phyloP scores from a whole-genome alignment of 2,888 invertebrate genomes.

The Steinernema scapterisci region DNA sequence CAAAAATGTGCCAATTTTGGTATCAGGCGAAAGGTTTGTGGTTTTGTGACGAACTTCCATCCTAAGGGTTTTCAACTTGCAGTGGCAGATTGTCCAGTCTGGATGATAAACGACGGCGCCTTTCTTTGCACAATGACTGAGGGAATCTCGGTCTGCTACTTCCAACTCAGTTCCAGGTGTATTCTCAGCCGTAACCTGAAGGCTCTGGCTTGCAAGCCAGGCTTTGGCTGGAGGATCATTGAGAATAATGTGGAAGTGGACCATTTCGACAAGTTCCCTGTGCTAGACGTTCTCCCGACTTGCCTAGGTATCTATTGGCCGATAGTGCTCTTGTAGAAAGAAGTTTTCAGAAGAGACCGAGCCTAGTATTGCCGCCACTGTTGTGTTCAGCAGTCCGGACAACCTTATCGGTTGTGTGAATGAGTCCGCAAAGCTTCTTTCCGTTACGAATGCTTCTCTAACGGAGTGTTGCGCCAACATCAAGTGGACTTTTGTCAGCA shows the following conservation, averaged over 20 bases:
- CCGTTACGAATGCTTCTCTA: slow-evolving; percentile 6
- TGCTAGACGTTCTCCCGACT: neutral
- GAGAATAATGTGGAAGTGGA: slow-evolving; percentile 30
- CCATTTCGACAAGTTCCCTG: slow-evolving; percentile 3
- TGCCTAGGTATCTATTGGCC: neutral
- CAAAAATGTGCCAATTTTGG: slow-evolving; percentile 20
- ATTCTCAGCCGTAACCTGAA: slow-evolving; percentile 36
- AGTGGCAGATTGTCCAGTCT: slow-evolving; percentile 40
- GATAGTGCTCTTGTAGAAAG: neutral
- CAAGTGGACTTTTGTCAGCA: slow-evolving; percentile 6
- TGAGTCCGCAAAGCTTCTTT: slow-evolving; percentile 3
- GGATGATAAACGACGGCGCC: slow-evolving; percentile 36
- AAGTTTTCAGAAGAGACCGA: neutral
- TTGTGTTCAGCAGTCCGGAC: slow-evolving; percentile 6
- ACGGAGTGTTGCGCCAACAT: slow-evolving; percentile 9
- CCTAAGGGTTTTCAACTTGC: too few relatives aligned
- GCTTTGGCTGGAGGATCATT: slow-evolving; percentile 42
- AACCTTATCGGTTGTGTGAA: slow-evolving; percentile 3
- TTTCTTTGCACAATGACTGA: slow-evolving; percentile 37
- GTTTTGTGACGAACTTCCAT: too few relatives aligned
- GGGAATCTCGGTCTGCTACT: slow-evolving; percentile 41
- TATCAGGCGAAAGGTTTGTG: slow-evolving; percentile 3
- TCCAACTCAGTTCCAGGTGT: neutral
- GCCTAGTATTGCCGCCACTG: slow-evolving; percentile 9
- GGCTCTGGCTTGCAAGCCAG: slow-evolving; percentile 42